A percentile compares a stretch with the other conserved stretches of the same genome.
These are phyloP conservation scores for Astropecten irregularis DNA, from an alignment of 53 echinoderm and acorn worm genomes.

Conservation along the genomic window DNA sequence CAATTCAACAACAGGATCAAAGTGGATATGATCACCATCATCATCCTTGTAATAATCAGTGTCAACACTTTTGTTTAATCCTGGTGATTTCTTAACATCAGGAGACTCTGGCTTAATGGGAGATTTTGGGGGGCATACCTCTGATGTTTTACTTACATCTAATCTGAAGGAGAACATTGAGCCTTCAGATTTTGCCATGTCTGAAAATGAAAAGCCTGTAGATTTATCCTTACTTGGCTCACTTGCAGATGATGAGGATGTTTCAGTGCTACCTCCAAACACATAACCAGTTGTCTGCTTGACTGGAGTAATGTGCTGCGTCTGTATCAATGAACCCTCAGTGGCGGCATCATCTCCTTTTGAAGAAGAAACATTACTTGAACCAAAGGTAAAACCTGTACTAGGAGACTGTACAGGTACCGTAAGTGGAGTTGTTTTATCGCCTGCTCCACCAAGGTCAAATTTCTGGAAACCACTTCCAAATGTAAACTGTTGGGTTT, in stretches of 20 bases:
- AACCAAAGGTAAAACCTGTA: constrained; percentile 34
- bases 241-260: background rate
- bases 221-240: background rate
- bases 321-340: background rate
- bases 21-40: constrained; percentile 86
- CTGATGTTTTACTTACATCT: constrained; percentile 17
- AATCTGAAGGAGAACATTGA: constrained; percentile 46
- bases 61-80: constrained; percentile 58
- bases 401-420: background rate
- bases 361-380: background rate
- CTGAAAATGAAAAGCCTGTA: constrained; percentile 23
- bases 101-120: constrained; percentile 44
- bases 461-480: constrained; percentile 65
- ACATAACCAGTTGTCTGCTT: constrained; percentile 3
- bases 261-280: background rate
- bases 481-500: constrained; percentile 53
- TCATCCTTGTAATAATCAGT: constrained; percentile 58
- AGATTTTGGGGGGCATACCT: background rate
- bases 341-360: background rate
- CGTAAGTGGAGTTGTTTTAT: background rate
- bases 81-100: constrained; percentile 59
- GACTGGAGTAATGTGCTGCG: background rate
- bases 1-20: constrained; percentile 82
- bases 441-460: constrained; percentile 43
- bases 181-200: constrained; percentile 51